Evolutionary conservation across 1,140 invertebrate species (phyloP).

Genomic region (Sinonovacula constricta): DNA sequence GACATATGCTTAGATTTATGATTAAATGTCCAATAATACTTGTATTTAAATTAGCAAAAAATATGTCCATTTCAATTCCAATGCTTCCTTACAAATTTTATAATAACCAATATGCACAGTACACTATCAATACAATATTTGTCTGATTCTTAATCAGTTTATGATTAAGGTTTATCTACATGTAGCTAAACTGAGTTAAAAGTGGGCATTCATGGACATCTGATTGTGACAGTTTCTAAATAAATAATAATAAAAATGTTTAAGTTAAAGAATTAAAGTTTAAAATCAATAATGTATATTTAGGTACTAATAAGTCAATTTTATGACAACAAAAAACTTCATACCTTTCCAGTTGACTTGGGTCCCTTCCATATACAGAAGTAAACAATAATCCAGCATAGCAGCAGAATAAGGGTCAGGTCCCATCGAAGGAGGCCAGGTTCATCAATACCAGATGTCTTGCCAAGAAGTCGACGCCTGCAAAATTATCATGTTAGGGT

Average conservation of each 20-base stretch:
- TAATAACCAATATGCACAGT: no score
- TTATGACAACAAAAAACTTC: background rate
- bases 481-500: conserved; percentile 10
- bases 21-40: no score
- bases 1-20: no score
- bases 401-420: conserved; percentile 91
- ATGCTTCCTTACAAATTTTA: no score
- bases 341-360: conserved; percentile 94
- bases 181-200: no score
- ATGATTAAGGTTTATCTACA: no score
- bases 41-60: no score
- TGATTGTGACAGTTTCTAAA: background rate
- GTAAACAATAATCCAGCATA: conserved; percentile 97
- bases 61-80: no score
- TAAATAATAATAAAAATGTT: no score
- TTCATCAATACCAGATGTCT: conserved; percentile 92
- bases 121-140: no score
- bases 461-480: conserved; percentile 82
- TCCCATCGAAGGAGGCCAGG: conserved; percentile 95
- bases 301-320: background rate
- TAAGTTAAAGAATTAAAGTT: no score
- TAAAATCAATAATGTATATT: background rate
- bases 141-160: no score
- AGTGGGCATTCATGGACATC: background rate
- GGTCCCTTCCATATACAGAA: conserved; percentile 99